Conservation (phyloP, 2,888 invertebrate species). For the Lithophane ornitopus region DNA sequence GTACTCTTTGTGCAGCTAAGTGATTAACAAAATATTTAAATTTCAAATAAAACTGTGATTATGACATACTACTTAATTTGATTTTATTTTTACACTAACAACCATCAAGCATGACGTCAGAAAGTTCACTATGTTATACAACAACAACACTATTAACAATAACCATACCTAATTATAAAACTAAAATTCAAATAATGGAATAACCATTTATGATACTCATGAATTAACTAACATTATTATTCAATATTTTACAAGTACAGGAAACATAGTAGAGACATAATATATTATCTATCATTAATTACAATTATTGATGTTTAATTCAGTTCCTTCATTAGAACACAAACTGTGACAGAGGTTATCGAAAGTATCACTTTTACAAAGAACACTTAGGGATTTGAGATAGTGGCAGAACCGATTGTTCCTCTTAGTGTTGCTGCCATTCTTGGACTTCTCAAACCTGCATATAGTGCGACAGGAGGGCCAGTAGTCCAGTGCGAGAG, state of each 20-base stretch:
- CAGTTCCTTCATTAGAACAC: conserved; percentile 63
- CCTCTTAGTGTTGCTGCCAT: conserved; percentile 91
- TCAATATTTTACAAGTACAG: conserved; percentile 46
- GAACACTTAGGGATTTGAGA: conserved; percentile 91
- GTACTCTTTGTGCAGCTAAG: conserved; percentile 13
- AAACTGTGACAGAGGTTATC: conserved; percentile 87
- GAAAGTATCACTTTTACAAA: conserved; percentile 87
- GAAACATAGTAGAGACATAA: conserved; percentile 46
- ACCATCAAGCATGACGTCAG: conserved; percentile 12
- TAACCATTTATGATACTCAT: conserved; percentile 35
- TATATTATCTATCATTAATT: conserved; percentile 58
- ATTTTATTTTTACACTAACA: conserved; percentile 38
- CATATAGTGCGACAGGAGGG: conserved; percentile 93
- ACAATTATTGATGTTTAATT: conserved; percentile 55
- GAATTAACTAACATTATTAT: conserved; percentile 38
- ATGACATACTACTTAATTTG: conserved; percentile 4
- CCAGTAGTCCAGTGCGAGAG: conserved; percentile 93
- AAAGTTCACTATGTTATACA: conserved; percentile 21
- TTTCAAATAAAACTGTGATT: conserved; percentile 16
- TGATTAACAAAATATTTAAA: background rate
- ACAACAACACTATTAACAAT: conserved; percentile 24
- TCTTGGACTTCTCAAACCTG: conserved; percentile 92
- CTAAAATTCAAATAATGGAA: conserved; percentile 38
- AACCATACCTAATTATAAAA: conserved; percentile 28
- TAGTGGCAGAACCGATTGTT: conserved; percentile 95